Conservation (phyloP, 2,797 vertebrate species). For the Sibirionetta formosa region DNA sequence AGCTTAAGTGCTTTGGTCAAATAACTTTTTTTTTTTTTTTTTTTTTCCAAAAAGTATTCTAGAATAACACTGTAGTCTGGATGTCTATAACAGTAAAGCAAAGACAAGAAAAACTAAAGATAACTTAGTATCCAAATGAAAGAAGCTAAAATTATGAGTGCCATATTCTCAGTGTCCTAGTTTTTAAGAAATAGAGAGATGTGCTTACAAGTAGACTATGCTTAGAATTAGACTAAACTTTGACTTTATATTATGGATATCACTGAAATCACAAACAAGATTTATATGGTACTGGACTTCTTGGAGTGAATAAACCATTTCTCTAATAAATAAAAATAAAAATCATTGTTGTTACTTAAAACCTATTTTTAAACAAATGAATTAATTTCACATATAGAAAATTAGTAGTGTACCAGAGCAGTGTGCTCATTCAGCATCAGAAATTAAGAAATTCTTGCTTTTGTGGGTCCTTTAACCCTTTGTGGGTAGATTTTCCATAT, state of each 20-base stretch:
- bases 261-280: accelerated
- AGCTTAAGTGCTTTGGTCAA: neutral
- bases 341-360: neutral
- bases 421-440: neutral
- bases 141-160: neutral
- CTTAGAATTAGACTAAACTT: neutral
- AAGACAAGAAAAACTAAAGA: neutral
- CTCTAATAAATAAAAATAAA: neutral
- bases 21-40: neutral
- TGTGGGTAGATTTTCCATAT: neutral
- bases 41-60: accelerated
- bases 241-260: neutral
- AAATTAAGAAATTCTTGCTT: neutral
- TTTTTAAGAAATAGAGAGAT: neutral
- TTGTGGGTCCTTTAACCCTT: neutral
- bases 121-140: neutral
- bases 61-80: neutral
- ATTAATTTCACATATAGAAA: neutral
- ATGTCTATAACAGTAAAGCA: neutral
- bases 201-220: neutral
- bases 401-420: neutral
- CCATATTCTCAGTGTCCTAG: neutral
- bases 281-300: neutral
- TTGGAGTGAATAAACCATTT: neutral
- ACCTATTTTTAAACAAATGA: neutral